Evolutionary conservation across 1,140 invertebrate genomes (phyloP), one percentile per base, ranked within the genome.

Genomic region (Adoxophyes honmai): DNA sequence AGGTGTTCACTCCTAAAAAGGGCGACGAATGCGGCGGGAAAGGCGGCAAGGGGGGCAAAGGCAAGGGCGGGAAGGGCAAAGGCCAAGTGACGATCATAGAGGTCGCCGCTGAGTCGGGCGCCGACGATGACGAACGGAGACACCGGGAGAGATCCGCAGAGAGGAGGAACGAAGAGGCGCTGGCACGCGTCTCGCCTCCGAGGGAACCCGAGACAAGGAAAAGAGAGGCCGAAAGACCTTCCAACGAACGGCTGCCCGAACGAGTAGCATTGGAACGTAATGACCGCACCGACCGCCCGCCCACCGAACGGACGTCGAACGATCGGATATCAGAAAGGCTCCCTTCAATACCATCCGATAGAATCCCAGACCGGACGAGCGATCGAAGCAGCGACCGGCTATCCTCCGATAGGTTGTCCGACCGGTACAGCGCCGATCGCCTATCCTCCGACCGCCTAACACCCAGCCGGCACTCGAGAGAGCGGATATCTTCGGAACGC

Each of bases 31-130:
- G 90, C 57, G 92, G 92, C 10, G 91, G 91, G 0, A 92, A 92
- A 66, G 90, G 91, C 13, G 92, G 92, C 3, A 92, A 92, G 13
- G 91, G 91, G 10, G 91, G 91, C 6, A 92, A 92, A 51, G 91
- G 90, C 2, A 92, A 93, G 58, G 92, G 92, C 1, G 91, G 91
- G 0, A 92, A 92, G 61, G 92, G 91, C 4, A 92, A 92, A 37
- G 90, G 90, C 0, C 81, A 93, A 88, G 65, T 93, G 86, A 92
- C 92, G 18, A 84, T 90, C 28, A 89, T 90, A 34, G 87, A 89
- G 61, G 78, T 73, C 1, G 75, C 73, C 3, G 73, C 79, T 0
- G 78, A 80, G 34, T 73, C 75, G 1, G 70, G 72, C 4, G 72
- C 68, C 1, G 59, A 65, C 11, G 62, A 65, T 34, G 59, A 62